Base-by-base conservation (phyloP, 2,797 vertebrate genomes). In the Otolemur crassicaudatus region DNA sequence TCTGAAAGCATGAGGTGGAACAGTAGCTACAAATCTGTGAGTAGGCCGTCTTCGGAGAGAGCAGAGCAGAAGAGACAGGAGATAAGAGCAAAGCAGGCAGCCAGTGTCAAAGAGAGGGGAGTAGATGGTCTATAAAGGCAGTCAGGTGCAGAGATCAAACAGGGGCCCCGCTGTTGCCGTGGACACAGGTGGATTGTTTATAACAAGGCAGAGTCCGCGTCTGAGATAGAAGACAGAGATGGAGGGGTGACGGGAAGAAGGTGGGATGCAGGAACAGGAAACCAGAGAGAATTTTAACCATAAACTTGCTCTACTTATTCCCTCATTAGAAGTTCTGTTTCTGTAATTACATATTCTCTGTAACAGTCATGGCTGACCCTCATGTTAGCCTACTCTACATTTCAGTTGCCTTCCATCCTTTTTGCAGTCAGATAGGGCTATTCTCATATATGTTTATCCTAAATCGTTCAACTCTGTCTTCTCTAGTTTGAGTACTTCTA, bases 381-480 rank as follows among this genome's bases (percentile, higher is more conserved):
- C 53, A 4, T 63, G 49, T 85, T 65, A 34, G 25, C 89, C 70
- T 91, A 16, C n/a, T 34, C 4, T 58, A 46, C 27, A 17, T 69
- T 89, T 94, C 80, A 79, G 4, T 92, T 90, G 72, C 53, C 67
- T 80, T 92, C 43, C 7, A 0, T 85, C 40, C 40, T 90, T 93
- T 93, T 72, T 81, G 9, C 60, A 40, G 7, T 61, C 37, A 87
- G 49, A 16, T 49, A 46, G 31, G 49, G n/a, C 43, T 93, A 3
- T 82, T 92, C 2, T 81, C 53, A 65, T 20, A 27, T 73, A 40
- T 60, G 75, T 86, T 92, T 73, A 56, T 72, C 94, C 65, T 56
- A 46, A 60, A 61, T 85, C 76, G 85, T 73, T 77, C 65, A 93
- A 31, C 53, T 88, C 46, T 79, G 40, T 49, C 49, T 87, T 97